Percentiles rank a stretch among this genome's conserved stretches.
Conservation (phyloP, 2,113 vertebrate species). For the Myrmecophaga tridactyla region DNA sequence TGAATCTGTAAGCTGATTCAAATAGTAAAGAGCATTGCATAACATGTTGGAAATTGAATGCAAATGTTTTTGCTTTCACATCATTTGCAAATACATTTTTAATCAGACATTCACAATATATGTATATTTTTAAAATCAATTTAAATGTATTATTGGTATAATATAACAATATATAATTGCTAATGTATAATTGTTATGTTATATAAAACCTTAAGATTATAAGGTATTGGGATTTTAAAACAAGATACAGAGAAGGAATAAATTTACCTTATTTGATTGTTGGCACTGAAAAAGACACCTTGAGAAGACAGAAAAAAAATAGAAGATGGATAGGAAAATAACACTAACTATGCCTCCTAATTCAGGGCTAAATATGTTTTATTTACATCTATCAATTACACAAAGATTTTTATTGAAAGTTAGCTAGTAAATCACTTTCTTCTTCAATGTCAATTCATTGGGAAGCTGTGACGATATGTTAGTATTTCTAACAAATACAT, state of each 20-base stretch:
- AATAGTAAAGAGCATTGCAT: neutral
- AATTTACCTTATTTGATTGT: neutral
- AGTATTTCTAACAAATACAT: neutral
- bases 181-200: neutral
- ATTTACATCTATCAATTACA: neutral
- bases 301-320: neutral
- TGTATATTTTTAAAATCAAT: neutral
- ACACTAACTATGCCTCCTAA: neutral
- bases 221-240: neutral
- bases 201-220: neutral
- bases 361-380: neutral
- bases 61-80: neutral
- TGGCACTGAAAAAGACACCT: neutral
- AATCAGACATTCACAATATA: neutral
- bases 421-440: neutral
- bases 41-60: neutral
- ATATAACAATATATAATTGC: no score
- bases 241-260: neutral
- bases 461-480: neutral
- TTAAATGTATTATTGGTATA: neutral
- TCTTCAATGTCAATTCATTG: neutral
- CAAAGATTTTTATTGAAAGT: neutral
- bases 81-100: constrained; percentile 1
- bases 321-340: neutral
- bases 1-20: neutral